Percentiles rank a stretch among this genome's conserved stretches.
These are phyloP conservation scores for Semnornis frantzii DNA, from an alignment of 2,113 vertebrate species.

Conservation along the genomic window DNA sequence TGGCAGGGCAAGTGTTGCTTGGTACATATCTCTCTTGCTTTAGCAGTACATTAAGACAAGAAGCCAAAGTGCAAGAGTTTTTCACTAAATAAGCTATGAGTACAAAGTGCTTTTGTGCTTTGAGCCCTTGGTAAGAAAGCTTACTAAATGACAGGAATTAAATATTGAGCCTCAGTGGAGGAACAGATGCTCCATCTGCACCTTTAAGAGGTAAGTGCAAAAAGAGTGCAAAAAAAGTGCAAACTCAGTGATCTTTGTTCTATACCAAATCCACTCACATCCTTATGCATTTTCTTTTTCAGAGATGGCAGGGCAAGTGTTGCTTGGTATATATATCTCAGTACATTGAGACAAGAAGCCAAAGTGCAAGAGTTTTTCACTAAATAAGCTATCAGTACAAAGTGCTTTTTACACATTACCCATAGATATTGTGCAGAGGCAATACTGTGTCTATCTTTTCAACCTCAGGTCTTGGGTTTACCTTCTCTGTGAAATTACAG, in stretches of 20 bases:
- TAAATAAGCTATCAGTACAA: background rate
- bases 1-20: background rate
- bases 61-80: conserved; percentile 1
- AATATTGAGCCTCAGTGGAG: background rate
- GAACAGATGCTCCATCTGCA: background rate
- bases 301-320: background rate
- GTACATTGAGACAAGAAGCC: background rate
- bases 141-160: background rate
- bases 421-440: background rate
- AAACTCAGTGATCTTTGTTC: background rate
- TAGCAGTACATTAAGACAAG: background rate
- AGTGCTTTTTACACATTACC: background rate
- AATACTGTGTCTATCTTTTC: background rate
- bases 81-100: conserved; percentile 9
- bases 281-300: background rate
- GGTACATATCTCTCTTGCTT: background rate
- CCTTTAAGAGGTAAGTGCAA: background rate
- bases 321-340: background rate
- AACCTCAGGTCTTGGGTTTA: background rate
- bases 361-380: conserved; percentile 20
- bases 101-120: conserved; percentile 4
- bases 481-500: background rate
- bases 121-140: background rate
- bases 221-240: background rate
- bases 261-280: background rate